Percentiles rank a stretch among this genome's conserved stretches.
Conservation (phyloP, 1,140 invertebrate species). For the Drosophila lacteicornis region DNA sequence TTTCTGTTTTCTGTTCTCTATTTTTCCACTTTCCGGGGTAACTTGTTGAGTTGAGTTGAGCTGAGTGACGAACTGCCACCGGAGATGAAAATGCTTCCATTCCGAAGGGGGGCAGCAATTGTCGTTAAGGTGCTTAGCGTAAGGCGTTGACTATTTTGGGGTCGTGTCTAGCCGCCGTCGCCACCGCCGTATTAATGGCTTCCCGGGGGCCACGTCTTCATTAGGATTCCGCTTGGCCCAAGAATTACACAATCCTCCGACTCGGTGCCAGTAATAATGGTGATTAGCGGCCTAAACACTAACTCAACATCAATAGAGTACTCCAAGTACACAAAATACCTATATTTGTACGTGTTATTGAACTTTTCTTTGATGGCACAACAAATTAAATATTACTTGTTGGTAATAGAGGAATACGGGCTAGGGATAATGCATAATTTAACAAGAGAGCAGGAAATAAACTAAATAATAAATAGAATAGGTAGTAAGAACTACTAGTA, state of each 20-base stretch:
- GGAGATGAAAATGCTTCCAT: conserved; percentile 33
- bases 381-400: conserved; percentile 3
- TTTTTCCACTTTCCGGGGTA: conserved; percentile 3
- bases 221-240: conserved; percentile 24
- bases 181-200: conserved; percentile 52
- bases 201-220: conserved; percentile 50
- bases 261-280: conserved; percentile 29
- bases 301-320: conserved; percentile 15
- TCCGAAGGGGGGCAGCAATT: conserved; percentile 37
- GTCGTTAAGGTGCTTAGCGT: conserved; percentile 78
- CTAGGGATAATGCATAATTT: background rate
- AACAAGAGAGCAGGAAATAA: background rate
- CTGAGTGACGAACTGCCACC: conserved; percentile 37
- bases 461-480: background rate
- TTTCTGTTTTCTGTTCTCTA: conserved; percentile 10
- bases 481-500: background rate
- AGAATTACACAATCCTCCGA: conserved; percentile 18
- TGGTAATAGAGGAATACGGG: background rate
- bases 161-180: conserved; percentile 13
- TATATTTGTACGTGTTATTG: conserved; percentile 13
- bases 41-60: conserved; percentile 66
- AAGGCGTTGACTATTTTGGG: conserved; percentile 61
- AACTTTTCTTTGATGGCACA: conserved; percentile 10
- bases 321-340: conserved; percentile 7
- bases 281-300: conserved; percentile 22